Base-by-base conservation (phyloP, 1,140 invertebrate species). In the Cheumatopsyche charites region DNA sequence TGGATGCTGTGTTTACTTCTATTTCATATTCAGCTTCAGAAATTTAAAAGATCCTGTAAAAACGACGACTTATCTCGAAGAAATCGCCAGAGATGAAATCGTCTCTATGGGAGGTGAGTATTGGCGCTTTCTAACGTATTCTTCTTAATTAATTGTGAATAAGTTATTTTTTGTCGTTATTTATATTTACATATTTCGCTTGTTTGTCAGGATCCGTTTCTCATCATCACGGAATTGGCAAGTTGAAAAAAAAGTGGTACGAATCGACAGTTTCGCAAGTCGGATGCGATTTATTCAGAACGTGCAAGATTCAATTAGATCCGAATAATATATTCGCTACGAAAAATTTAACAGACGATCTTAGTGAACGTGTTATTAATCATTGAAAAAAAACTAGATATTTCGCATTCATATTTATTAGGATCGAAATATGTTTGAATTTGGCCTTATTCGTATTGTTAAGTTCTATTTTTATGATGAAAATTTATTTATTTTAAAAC, bases 1-100 rank as follows among this genome's bases (percentile, higher is more conserved):
- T 0, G 97, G 98, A 0, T 96, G 96, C 77, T 98, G 96, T 80
- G 91, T 99, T 58, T 99, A 99, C 80, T 99, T 99, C 81, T 99
- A 99, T 81, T 96, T 99, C 86, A 97, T 88, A 0, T 97, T 97
- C 82, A 96, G 94, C 79, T 78, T 80, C 4, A 83, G 87, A 7
- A 81, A 92, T 13, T 78, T 82, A 11, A 75, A 82, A 21, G 86
- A 96, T 81, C 93, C 95, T 0, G 97, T 1, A 81, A 88, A 21
- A 83, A 90, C 0, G 96, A 96, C 82, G 92, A 15, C 97, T 77
- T 82, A 89, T 42, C 89, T 95, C 25, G 91, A 98, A 83, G 86
- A 88, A 19, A 87, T 87, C 47, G 97, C 96, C 0, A 84, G 96
- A 45, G 91, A 97, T 75, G 96, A 98, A 83, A 98, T 99, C 70